These are phyloP conservation scores for Casuarius casuarius DNA, from an alignment of 2,113 vertebrate genomes.

Conservation along the genomic window DNA sequence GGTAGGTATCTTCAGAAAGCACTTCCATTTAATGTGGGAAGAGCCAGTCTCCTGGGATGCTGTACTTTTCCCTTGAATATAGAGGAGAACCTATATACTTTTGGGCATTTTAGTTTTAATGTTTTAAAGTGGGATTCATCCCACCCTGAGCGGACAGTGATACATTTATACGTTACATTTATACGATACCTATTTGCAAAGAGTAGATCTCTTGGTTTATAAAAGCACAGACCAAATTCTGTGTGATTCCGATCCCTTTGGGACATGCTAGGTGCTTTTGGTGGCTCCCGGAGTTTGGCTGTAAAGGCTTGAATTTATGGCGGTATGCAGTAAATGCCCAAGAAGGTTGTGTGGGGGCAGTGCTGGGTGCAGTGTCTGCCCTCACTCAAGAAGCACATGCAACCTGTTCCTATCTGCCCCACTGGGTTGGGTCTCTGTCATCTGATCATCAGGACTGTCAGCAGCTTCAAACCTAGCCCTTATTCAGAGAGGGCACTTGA, in stretches of 20 bases:
- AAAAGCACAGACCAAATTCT: background rate
- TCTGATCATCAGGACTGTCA: background rate
- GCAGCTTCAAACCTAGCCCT: background rate
- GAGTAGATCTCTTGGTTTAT: background rate
- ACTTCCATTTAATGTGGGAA: background rate
- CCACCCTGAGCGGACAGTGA: background rate
- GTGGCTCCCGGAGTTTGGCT: background rate
- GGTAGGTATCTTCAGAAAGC: background rate
- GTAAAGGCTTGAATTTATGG: background rate
- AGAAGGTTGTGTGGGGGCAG: background rate
- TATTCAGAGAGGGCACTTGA: background rate
- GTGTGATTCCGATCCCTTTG: background rate
- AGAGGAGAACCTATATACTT: background rate
- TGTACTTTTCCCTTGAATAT: background rate
- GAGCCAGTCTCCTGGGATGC: background rate
- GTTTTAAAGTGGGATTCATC: background rate
- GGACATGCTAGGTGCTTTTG: background rate
- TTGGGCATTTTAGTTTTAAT: background rate
- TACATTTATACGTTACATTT: too few relatives aligned
- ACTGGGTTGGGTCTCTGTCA: background rate
- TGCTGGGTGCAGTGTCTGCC: accelerated
- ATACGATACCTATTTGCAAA: background rate
- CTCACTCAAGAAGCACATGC: too few relatives aligned
- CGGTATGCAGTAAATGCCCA: background rate
- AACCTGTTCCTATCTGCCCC: background rate